Percentiles rank a stretch among this genome's conserved stretches.
Conservation (phyloP, 2,888 invertebrate species). For the Pachliopta kotzebuea region DNA sequence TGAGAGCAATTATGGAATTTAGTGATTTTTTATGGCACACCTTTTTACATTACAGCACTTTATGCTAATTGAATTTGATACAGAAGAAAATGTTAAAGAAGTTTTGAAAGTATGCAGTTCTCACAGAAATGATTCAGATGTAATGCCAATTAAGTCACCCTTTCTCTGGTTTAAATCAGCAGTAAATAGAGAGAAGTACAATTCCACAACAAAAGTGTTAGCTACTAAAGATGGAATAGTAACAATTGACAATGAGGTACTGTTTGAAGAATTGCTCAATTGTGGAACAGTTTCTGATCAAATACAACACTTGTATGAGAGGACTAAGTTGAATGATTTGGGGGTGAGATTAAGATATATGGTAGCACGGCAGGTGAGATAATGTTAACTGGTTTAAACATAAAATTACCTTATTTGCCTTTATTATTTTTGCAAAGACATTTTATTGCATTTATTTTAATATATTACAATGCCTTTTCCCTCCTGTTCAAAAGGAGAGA, state of each 20-base stretch:
- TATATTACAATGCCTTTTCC: too few species aligned
- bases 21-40: conserved; percentile 7
- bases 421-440: not conserved
- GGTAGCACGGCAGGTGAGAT: conserved; percentile 83
- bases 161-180: conserved; percentile 87
- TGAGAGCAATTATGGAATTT: too few species aligned
- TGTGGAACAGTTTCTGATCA: conserved; percentile 83
- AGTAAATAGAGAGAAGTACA: conserved; percentile 43
- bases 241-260: conserved; percentile 57
- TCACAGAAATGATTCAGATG: conserved; percentile 78
- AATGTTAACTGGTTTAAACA: not conserved
- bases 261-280: conserved; percentile 69
- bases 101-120: conserved; percentile 78
- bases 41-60: conserved; percentile 79
- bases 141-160: conserved; percentile 84
- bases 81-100: conserved; percentile 73
- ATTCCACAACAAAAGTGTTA: conserved; percentile 36
- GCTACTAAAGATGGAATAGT: conserved; percentile 69
- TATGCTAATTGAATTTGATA: conserved; percentile 86
- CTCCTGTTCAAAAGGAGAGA: too few species aligned
- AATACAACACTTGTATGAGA: conserved; percentile 82
- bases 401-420: not conserved
- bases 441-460: not conserved
- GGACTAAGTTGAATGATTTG: conserved; percentile 85
- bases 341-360: conserved; percentile 87